Evolutionary conservation across 1,140 invertebrate species (phyloP).

Genomic region (Apis cerana): DNA sequence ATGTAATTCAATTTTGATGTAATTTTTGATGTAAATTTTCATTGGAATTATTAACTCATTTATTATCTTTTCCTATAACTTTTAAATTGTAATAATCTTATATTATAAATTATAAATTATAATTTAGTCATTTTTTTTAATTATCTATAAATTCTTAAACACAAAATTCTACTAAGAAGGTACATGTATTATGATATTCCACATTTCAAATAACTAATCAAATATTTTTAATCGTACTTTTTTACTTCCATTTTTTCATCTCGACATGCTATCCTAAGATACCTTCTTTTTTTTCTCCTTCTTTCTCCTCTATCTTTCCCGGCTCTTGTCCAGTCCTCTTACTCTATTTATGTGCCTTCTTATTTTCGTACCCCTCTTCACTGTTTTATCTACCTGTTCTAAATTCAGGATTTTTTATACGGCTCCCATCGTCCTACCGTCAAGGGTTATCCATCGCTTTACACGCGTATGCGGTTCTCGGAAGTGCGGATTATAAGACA

Average conservation of each 20-base stretch:
- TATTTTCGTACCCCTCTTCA: slow-evolving; percentile 37
- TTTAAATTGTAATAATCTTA: too few relatives aligned
- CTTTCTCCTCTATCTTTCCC: neutral
- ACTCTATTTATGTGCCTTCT: slow-evolving; percentile 36
- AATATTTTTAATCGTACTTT: slow-evolving; percentile 4
- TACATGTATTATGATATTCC: neutral
- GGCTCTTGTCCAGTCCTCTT: slow-evolving; percentile 30
- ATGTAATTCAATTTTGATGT: too few relatives aligned
- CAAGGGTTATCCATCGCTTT: slow-evolving; percentile 37
- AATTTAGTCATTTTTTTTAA: too few relatives aligned
- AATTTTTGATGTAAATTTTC: neutral
- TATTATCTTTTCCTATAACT: too few relatives aligned
- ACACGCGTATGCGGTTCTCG: slow-evolving; percentile 42
- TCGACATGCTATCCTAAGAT: slow-evolving; percentile 17
- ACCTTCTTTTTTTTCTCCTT: neutral
- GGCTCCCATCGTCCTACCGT: slow-evolving; percentile 43
- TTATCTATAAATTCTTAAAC: too few relatives aligned
- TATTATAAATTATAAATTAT: too few relatives aligned
- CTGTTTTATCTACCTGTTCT: slow-evolving; percentile 55
- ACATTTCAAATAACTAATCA: slow-evolving; percentile 1
- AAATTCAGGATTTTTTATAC: slow-evolving; percentile 53
- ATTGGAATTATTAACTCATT: too few relatives aligned
- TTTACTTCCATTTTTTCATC: neutral
- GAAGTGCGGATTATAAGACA: slow-evolving; percentile 41
- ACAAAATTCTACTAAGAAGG: neutral